Evolutionary conservation across 2,888 invertebrate species (phyloP).

Genomic region (Chrysolina oricalcia): DNA sequence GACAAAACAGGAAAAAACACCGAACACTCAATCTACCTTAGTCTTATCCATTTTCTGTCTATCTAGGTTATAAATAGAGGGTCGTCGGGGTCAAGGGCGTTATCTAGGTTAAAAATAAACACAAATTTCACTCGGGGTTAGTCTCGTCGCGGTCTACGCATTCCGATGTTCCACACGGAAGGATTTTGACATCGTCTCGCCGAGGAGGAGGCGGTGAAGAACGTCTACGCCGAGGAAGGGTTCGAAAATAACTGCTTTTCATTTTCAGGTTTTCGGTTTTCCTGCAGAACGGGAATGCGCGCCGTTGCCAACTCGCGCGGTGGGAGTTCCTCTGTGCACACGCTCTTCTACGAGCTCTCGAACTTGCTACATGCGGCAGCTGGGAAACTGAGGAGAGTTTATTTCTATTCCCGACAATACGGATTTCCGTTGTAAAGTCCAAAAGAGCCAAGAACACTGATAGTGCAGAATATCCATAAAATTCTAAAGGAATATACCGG

Average conservation of each 20-base stretch:
- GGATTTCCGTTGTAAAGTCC: no score
- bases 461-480: no score
- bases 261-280: conserved; percentile 58
- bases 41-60: conserved; percentile 57
- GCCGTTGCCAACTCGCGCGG: conserved; percentile 32
- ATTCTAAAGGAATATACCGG: no score
- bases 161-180: conserved; percentile 19
- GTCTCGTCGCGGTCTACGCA: conserved; percentile 19
- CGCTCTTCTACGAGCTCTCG: not conserved
- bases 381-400: not conserved
- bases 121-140: conserved; percentile 56
- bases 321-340: not conserved
- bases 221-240: conserved; percentile 62
- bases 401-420: no score
- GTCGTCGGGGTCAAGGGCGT: conserved; percentile 62
- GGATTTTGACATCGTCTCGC: conserved; percentile 22
- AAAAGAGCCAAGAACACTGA: no score
- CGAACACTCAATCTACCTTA: conserved; percentile 63
- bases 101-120: conserved; percentile 58
- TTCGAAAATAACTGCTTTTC: conserved; percentile 68
- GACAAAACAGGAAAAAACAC: conserved; percentile 51
- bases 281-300: conserved; percentile 54
- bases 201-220: conserved; percentile 31
- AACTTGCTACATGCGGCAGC: not conserved
- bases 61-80: conserved; percentile 62